Conservation (phyloP, 2,888 invertebrate species). For the Rhagophthalmus giganteus region DNA sequence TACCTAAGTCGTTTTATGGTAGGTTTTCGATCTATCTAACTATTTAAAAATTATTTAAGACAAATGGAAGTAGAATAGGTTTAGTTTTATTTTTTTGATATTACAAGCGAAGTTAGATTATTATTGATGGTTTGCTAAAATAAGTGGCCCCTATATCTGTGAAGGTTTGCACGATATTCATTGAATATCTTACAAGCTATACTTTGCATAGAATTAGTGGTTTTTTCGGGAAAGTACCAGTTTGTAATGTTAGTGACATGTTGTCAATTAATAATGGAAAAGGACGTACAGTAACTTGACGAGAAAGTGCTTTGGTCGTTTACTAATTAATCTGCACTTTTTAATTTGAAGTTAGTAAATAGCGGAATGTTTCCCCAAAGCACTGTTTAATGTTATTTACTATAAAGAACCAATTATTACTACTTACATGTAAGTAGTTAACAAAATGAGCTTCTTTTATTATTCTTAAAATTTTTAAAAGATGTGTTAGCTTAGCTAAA, state of each 20-base stretch:
- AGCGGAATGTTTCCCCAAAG: not conserved
- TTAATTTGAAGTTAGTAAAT: no score
- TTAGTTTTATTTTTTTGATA: not conserved
- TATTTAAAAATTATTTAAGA: no score
- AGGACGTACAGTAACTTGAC: no score
- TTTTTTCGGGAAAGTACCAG: constrained; percentile 67
- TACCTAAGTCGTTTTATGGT: no score
- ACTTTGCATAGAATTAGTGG: constrained; percentile 92
- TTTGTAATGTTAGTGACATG: constrained; percentile 15
- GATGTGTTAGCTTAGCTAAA: constrained; percentile 8
- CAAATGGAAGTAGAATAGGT: no score
- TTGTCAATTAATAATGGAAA: no score
- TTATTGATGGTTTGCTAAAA: constrained; percentile 12
- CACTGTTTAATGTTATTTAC: not conserved
- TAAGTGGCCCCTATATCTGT: constrained; percentile 32
- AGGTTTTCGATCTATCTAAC: no score
- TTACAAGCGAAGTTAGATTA: not conserved
- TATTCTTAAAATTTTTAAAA: not conserved
- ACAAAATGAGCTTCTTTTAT: not conserved
- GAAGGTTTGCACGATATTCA: constrained; percentile 37
- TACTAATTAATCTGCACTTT: no score
- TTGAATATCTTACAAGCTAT: constrained; percentile 70
- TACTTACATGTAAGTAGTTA: no score
- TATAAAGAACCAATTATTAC: not conserved
- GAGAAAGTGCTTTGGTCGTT: no score